phyloP scores from a whole-genome alignment of 2,113 vertebrate genomes.

The Onychostruthus taczanowskii region DNA sequence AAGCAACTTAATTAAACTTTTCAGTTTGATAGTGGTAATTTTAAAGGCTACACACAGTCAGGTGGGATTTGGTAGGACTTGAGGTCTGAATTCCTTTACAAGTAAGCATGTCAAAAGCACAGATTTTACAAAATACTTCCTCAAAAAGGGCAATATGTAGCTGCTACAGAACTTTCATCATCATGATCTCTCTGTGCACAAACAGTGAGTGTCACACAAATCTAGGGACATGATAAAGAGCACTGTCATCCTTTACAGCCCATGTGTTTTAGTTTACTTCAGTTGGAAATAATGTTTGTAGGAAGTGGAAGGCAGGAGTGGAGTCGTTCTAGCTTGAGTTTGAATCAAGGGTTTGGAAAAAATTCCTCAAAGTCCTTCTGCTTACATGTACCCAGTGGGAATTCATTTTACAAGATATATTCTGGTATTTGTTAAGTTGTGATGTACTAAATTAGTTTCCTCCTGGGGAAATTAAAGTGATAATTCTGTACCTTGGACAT shows the following conservation, averaged over 20 bases:
- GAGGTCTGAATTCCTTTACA: not conserved
- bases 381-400: rapidly evolving
- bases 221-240: not conserved
- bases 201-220: rapidly evolving
- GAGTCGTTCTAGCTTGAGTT: not conserved
- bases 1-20: not conserved
- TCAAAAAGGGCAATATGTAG: not conserved
- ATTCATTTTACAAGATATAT: not conserved
- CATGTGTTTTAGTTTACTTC: not conserved
- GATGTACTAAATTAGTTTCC: not conserved
- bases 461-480: not conserved
- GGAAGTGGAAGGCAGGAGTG: not conserved
- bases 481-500: not conserved
- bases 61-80: not conserved
- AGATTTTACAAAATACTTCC: not conserved
- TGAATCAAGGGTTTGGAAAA: not conserved
- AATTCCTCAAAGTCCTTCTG: not conserved
- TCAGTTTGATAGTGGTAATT: not conserved
- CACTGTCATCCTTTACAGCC: not conserved
- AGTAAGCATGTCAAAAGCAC: not conserved
- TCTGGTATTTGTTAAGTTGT: not conserved
- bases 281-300: not conserved
- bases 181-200: not conserved
- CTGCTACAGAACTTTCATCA: not conserved
- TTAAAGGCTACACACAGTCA: not conserved